Evolutionary conservation across 1,140 invertebrate species (phyloP), one percentile per base, ranked within the genome.

Genomic region (Drosophila nigromelanica): DNA sequence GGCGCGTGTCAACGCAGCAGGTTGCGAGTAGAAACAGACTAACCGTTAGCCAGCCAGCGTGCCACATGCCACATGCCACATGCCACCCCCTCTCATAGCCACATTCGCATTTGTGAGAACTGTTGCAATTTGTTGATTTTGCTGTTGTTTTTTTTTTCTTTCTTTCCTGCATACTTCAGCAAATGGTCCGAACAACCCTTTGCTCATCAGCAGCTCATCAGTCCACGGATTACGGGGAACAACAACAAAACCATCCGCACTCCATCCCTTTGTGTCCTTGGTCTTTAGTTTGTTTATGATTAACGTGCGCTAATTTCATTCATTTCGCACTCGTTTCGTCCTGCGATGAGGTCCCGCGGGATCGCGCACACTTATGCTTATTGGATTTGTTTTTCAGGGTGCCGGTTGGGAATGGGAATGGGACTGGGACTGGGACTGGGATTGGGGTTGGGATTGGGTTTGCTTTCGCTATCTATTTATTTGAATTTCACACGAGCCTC

Each of bases 261-360:
- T 5, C 4, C 37, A 18, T 21, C 33, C 18, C 6, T 21, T 5
- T 21, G 54, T 27, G 54, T 27, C 42, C 12, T 24, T 21, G 37
- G 52, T 60, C 55, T 69, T 72, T 59, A 52, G 78, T 87, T 86
- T 86, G 81, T 86, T 86, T 87, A 87, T 86, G 81, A 86, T 87
- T 86, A 86, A 86, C 82, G 82, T 83, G 63, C 81, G 81, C 81
- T 86, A 86, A 86, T 86, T 87, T 86, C 81, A 82, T 87, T 87
- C 81, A 78, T 87, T 87, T 87, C 60, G 70, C 82, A 78, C 74
- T 78, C 71, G 61, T 45, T 42, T 50, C 12, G 55, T 45, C 15
- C 42, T 15, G 42, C 14, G 14, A 4, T n/a, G 3, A 45, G n/a
- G 45, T 78, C 82, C 61, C 82, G 42, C 15, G 81, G 81, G 81